Base-by-base conservation (phyloP, 2,888 invertebrate genomes). In the Ephialtes manifestator region DNA sequence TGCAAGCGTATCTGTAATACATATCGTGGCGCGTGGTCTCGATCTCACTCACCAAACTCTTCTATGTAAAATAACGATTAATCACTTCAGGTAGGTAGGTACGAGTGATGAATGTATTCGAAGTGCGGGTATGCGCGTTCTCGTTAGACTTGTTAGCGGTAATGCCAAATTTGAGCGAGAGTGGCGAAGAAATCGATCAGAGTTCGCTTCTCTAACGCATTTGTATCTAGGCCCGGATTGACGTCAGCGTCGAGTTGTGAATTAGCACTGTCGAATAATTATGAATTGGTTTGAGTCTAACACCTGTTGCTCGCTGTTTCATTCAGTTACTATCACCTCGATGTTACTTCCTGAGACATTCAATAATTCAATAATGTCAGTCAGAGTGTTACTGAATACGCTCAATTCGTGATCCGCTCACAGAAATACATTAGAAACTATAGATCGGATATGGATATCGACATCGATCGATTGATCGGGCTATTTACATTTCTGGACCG, bases 181-280 rank as follows among this genome's bases (percentile, higher is more conserved):
- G 65, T 63, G 53, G 67, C 71, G 55, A 85, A 76, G 86, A 87
- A 87, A 88, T 71, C 84, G 86, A 88, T 89, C 74, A 48, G 60
- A 63, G 31, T 20, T 78, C 65, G 65, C 53, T 39, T 13, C 63
- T 20, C 5, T 24, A n/a, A 88, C 87, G 60, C 28, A 31, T 15
- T 60, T 4, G 31, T 15, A 7, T 4, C 13, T 7, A 60, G 4
- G 60, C 31, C 28, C 31, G 15, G 31, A 88, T 89, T 88, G 87
- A 89, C 89, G 81, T 90, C 89, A 84, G 84, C 82, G 20, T 68
- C 39, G 35, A 68, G 39, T 18, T 18, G 75, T 28, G 48, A 81
- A 81, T 81, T 68, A 75, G 10, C 43, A 24, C 20, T 43, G 20
- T 58, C 51, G 74, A 53, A 43, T 55, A 28, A 79, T 75, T 63